These are phyloP conservation scores for Erebia epiphron DNA, from an alignment of 2,888 invertebrate genomes.

Conservation along the genomic window DNA sequence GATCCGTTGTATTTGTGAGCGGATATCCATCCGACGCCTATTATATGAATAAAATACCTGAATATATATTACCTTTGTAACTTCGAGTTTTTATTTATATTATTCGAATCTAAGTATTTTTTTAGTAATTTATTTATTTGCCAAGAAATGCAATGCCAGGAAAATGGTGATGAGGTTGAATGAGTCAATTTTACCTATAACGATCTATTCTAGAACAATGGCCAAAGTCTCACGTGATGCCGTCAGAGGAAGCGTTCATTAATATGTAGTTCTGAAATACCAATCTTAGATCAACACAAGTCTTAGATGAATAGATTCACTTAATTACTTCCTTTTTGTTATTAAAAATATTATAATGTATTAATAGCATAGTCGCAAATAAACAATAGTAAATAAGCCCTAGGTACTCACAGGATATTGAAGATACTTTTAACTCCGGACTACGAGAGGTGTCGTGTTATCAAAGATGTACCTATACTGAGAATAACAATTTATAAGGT, in stretches of 20 bases:
- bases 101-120: not conserved
- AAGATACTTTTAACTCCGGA: too few relatives aligned
- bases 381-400: too few relatives aligned
- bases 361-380: not conserved
- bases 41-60: too few relatives aligned
- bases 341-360: not conserved
- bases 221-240: not conserved
- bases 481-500: too few relatives aligned
- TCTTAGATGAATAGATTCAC: not conserved
- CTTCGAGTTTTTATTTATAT: too few relatives aligned
- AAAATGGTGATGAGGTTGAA: not conserved
- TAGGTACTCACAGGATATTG: too few relatives aligned
- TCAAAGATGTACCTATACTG: too few relatives aligned
- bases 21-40: not conserved
- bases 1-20: not conserved
- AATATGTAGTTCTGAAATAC: not conserved
- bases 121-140: not conserved
- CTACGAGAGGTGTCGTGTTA: too few relatives aligned
- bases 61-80: too few relatives aligned
- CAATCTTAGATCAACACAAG: not conserved
- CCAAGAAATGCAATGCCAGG: not conserved
- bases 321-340: not conserved
- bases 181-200: slow-evolving; percentile 3
- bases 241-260: slow-evolving; percentile 6
- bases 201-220: slow-evolving; percentile 3